phyloP scores from a whole-genome alignment of 2,113 vertebrate genomes.

The Entosphenus tridentatus region DNA sequence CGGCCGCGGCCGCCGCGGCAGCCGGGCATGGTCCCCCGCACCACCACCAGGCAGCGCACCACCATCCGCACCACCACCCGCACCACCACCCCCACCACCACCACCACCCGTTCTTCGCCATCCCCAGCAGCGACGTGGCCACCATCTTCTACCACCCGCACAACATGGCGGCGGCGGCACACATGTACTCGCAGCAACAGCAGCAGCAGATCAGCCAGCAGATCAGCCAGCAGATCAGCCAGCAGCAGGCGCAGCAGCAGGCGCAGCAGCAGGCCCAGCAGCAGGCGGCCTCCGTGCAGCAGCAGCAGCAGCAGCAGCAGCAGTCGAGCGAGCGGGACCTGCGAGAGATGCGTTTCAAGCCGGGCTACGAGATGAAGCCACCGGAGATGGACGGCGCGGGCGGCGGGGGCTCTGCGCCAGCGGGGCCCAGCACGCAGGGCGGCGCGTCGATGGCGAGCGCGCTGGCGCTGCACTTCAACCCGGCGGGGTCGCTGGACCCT shows the following conservation, averaged over 20 bases:
- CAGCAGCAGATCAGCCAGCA: too few species aligned
- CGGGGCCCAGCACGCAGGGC: too few species aligned
- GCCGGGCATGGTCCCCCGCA: too few species aligned
- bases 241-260: slow-evolving; percentile 29
- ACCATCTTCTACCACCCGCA: slow-evolving; percentile 28
- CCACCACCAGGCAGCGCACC: slow-evolving; percentile 14
- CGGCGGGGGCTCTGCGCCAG: too few species aligned
- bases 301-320: too few species aligned
- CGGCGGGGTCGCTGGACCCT: slow-evolving; percentile 8
- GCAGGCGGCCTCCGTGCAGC: slow-evolving; percentile 30
- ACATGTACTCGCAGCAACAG: slow-evolving; percentile 22
- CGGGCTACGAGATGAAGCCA: slow-evolving; percentile 85
- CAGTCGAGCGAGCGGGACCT: slow-evolving; percentile 26
- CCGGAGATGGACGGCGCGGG: slow-evolving; percentile 48
- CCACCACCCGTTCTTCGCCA: slow-evolving; percentile 30
- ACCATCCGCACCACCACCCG: slow-evolving; percentile 23
- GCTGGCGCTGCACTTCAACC: too few species aligned
- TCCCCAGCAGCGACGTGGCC: slow-evolving; percentile 36
- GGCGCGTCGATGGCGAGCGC: too few species aligned
- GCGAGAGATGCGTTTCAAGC: slow-evolving; percentile 57
- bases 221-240: too few species aligned
- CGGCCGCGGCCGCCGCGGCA: too few species aligned
- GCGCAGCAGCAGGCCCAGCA: slow-evolving; percentile 46
- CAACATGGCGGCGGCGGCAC: slow-evolving; percentile 30
- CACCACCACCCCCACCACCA: slow-evolving; percentile 27